Base-by-base conservation (phyloP, 2,797 vertebrate species). In the Amazona finschi region DNA sequence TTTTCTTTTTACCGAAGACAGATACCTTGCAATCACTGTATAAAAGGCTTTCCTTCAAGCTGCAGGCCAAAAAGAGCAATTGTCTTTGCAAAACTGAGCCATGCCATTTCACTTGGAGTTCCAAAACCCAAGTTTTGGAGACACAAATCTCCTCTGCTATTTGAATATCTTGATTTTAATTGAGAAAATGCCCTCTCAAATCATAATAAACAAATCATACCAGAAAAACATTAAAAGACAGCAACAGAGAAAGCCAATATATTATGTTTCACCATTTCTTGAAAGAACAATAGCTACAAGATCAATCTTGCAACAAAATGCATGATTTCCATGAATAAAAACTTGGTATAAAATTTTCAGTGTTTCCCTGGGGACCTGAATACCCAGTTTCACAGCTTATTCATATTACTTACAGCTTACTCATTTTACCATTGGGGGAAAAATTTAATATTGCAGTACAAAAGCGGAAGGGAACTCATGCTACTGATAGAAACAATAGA, bases 271-370 rank as follows among this genome's bases (percentile, higher is more conserved):
- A 85, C 3, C 8, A 11, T 12, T 67, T 83, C 52, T 18, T 11
- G 3, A 76, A 55, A 50, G 2, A 70, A 20, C 19, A 41, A 46
- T 9, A 69, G 15, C 20, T 53, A 49, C 33, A n/a, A 53, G 18
- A 86, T 11, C 16, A 30, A 6, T n/a, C 49, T 33, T 44, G 17
- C 21, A 82, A 66, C n/a, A 76, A 87, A 79, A 53, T 1, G 0
- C 9, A 41, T 0, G 0, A 31, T 17, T 90, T 47, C 21, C n/a
- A n/a, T 6, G 1, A 60, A 66, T 31, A 76, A 21, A 3, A 0
- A 0, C 16, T 81, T 52, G 21, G 12, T 14, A 64, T 8, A 49
- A 10, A 10, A 17, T 11, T 60, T 64, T 64, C 39, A 77, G 27
- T 65, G 8, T 16, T 74, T 76, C 22, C 16, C 43, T 36, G 15